Evolutionary conservation across 2,113 vertebrate genomes (phyloP).

Genomic region (Leuciscus idus): DNA sequence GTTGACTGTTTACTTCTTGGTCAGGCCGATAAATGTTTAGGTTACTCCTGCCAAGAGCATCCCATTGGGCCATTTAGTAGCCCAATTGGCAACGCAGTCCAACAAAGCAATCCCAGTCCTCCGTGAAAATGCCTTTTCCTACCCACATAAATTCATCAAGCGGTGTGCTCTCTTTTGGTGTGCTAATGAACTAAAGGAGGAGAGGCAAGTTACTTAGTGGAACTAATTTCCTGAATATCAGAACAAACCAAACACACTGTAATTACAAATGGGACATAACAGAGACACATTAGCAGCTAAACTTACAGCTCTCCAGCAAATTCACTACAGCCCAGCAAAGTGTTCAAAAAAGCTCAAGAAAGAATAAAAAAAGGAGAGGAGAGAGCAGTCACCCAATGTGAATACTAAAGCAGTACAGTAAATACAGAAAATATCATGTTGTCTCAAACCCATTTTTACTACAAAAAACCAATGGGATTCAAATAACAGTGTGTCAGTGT

Average conservation of each 20-base stretch:
- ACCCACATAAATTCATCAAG: constrained; percentile 53
- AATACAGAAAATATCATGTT: constrained; percentile 6
- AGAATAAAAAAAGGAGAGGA: not conserved
- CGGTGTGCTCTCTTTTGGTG: constrained; percentile 44
- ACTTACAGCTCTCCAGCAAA: not conserved
- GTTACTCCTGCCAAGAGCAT: constrained; percentile 32
- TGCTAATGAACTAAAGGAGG: constrained; percentile 27
- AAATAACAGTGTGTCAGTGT: constrained; percentile 11
- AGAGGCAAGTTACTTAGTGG: constrained; percentile 37
- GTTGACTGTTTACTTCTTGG: constrained; percentile 37
- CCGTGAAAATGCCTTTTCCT: constrained; percentile 48
- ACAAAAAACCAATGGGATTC: constrained; percentile 11
- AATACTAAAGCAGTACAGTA: not conserved
- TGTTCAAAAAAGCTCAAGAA: constrained; percentile 15
- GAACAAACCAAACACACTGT: constrained; percentile 11
- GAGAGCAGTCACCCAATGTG: not conserved
- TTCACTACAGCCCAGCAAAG: constrained; percentile 19
- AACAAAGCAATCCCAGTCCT: constrained; percentile 44
- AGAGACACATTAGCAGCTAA: constrained; percentile 9
- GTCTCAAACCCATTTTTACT: not conserved
- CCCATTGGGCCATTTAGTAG: constrained; percentile 47
- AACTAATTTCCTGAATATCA: constrained; percentile 47
- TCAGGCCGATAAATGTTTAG: constrained; percentile 38
- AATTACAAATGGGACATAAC: constrained; percentile 5
- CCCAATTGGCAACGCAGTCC: constrained; percentile 37